Evolutionary conservation across 2,797 vertebrate species (phyloP), one percentile per base, ranked within the genome.

Genomic region (Galaxias olidus): DNA sequence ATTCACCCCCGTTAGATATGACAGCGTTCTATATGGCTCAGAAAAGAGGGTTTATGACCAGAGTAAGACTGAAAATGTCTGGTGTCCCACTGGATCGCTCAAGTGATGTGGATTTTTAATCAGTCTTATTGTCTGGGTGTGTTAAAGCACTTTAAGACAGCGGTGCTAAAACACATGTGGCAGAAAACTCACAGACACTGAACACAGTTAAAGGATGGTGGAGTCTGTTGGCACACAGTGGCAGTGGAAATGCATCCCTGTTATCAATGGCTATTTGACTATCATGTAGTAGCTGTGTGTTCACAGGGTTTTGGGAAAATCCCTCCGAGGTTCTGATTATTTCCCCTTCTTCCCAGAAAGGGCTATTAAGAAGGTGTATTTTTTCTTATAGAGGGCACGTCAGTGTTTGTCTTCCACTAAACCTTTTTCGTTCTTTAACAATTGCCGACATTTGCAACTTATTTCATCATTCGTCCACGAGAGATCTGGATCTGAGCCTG

Each of bases 31-130:
- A 61, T 72, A 50, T 30, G 15, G 72, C 59, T 11, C 45, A n/a
- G 60, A 4, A 49, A 48, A 19, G n/a, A 50, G 14, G 30, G 69
- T 79, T 86, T 78, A 82, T 70, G 59, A 61, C 15, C 57, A 43
- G 56, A 65, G 64, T 44, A 12, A 68, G 75, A 80, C 67, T 77
- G 63, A 74, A 76, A 73, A 15, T 11, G 61, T 47, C 60, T 0
- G 1, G 66, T 64, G 30, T 77, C 64, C 63, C 71, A 75, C 69
- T 59, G 64, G 69, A 72, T 68, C 63, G 47, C 65, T 68, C 52
- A 63, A 11, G 47, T 50, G 41, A 43, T 30, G 40, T 66, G 47
- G 15, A 46, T 57, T 49, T 52, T 49, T 59, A 18, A 50, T 44
- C 54, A 58, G 47, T 44, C 14, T 59, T 61, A 15, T 48, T 61